Evolutionary conservation across 2,888 invertebrate genomes (phyloP), one percentile per base, ranked within the genome.

Genomic region (Scotopteryx bipunctaria): DNA sequence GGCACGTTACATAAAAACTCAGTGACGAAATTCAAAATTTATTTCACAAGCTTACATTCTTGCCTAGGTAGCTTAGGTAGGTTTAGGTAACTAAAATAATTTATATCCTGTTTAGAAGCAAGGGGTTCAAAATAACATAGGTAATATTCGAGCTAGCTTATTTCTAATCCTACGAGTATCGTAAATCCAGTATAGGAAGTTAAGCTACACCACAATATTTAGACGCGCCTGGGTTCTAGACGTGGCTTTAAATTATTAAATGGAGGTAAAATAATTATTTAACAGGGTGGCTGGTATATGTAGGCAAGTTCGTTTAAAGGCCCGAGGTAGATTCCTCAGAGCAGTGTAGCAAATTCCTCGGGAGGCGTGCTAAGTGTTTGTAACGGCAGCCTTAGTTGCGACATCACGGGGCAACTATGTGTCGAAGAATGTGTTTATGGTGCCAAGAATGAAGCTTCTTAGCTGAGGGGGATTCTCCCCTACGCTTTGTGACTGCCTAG

Each of bases 371-470:
- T 76, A 82, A 81, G 78, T 79, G 78, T 78, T 77, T 78, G 78
- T 81, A 79, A 81, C 71, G 69, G 63, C 69, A 66, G 77, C 76
- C 78, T 80, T 81, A 82, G 83, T 83, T 78, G 83, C 77, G 82
- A 84, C 86, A 79, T 81, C 81, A 72, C 63, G 71, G 71, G 72
- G 71, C 78, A 89, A 89, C 87, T 86, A 88, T 88, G 87, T 86
- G 88, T 83, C 83, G 81, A 86, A 88, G 86, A 87, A 89, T 89
- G 87, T 84, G 85, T 88, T 87, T 87, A 86, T 82, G 81, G 82
- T 83, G 86, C 84, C 86, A 85, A 81, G 83, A 84, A 85, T 85
- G 80, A 74, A 78, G 82, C 87, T 85, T 74, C 81, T 88, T 83
- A 86, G 83, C 66, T 63, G 61, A 11, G 60, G 63, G 59, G 61